Conservation (phyloP, 1,140 invertebrate species). For the Drosophila pectinifera region DNA sequence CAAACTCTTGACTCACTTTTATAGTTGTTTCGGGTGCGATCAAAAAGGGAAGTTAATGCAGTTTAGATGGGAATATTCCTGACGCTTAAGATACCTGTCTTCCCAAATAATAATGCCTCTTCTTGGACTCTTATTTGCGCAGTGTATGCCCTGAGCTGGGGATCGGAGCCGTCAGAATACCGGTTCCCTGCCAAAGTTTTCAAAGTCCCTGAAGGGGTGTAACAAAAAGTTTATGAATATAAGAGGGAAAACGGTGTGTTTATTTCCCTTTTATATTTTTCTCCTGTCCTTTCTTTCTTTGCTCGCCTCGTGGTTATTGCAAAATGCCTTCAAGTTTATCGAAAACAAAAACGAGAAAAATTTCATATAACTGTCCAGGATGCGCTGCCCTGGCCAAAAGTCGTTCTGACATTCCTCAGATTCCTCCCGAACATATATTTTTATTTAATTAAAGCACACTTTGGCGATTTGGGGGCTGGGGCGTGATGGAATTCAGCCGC, state of each 20-base stretch:
- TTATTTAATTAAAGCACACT: slow-evolving; percentile 63
- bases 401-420: slow-evolving; percentile 29
- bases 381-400: slow-evolving; percentile 17
- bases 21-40: too few species aligned
- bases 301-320: slow-evolving; percentile 35
- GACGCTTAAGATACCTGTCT: too few species aligned
- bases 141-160: slow-evolving; percentile 1
- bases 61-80: not conserved
- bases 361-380: slow-evolving; percentile 24
- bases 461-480: slow-evolving; percentile 36
- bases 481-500: slow-evolving; percentile 39
- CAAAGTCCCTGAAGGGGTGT: slow-evolving; percentile 42
- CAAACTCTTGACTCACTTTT: too few species aligned
- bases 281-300: not conserved
- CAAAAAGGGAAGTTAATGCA: too few species aligned
- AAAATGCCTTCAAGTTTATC: slow-evolving; percentile 57
- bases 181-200: slow-evolving; percentile 56
- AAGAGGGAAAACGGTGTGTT: slow-evolving; percentile 25
- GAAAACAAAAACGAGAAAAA: slow-evolving; percentile 28
- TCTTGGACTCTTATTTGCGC: not conserved
- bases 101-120: too few species aligned
- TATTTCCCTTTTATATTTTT: slow-evolving; percentile 27
- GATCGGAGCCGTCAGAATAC: slow-evolving; percentile 42
- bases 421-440: slow-evolving; percentile 33
- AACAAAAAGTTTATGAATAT: slow-evolving; percentile 51